These are phyloP conservation scores for Cyprinodon tularosa DNA, from an alignment of 2,113 vertebrate genomes.

Conservation along the genomic window DNA sequence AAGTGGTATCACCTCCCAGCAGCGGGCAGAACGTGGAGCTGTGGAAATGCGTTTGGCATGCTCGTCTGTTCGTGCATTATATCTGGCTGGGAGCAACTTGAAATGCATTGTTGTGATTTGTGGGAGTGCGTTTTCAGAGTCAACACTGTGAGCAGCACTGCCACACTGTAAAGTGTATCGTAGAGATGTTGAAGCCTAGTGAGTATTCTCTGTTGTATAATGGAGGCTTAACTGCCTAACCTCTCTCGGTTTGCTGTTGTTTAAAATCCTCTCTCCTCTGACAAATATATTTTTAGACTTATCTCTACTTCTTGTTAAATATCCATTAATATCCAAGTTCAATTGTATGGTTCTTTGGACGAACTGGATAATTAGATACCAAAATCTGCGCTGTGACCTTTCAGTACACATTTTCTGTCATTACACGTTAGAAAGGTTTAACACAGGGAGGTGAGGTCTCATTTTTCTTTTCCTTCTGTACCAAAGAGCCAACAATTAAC, in stretches of 20 bases:
- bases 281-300: background rate
- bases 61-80: constrained; percentile 50
- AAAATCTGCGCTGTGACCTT: constrained; percentile 41
- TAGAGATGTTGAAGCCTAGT: constrained; percentile 38
- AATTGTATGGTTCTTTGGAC: background rate
- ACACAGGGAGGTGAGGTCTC: constrained; percentile 25
- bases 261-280: background rate
- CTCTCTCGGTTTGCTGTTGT: constrained; percentile 6
- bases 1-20: constrained; percentile 47
- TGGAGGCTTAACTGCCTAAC: constrained; percentile 17
- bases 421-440: constrained; percentile 27
- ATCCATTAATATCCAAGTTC: background rate
- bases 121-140: constrained; percentile 44
- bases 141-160: constrained; percentile 58
- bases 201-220: constrained; percentile 26
- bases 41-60: constrained; percentile 59
- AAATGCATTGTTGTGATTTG: constrained; percentile 54
- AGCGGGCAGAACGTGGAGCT: constrained; percentile 33
- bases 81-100: constrained; percentile 45
- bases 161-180: constrained; percentile 37
- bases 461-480: constrained; percentile 21
- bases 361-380: constrained; percentile 13
- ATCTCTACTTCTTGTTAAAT: constrained; percentile 8
- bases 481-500: constrained; percentile 36
- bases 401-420: constrained; percentile 26